Base-by-base conservation (phyloP, 1,140 invertebrate genomes). In the Macrosteles quadrilineatus region DNA sequence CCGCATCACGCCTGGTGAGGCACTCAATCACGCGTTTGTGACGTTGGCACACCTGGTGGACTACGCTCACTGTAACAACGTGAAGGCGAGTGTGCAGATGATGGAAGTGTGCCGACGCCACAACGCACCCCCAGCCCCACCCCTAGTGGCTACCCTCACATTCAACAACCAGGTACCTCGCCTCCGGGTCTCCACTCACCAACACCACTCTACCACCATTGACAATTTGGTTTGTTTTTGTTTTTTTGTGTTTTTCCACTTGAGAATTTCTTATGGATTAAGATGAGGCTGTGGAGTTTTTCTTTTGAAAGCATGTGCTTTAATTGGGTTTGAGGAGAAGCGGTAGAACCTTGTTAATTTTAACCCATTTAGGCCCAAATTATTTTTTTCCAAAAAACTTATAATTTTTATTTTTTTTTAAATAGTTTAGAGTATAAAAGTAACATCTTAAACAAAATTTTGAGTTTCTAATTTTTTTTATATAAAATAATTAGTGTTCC, bases 11-110 rank as follows among this genome's bases (percentile, higher is more conserved):
- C 97, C 97, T 0, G 93, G 93, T 12, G 95, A 98, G 81, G 97
- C 97, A 6, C 80, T 99, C 70, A 96, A 97, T 80, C 97, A 98
- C 82, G 89, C 92, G 17, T 98, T 98, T 82, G 95, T 98, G 6
- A 93, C 92, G 17, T 83, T 98, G 67, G 91, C 92, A 1, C 96
- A 98, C 82, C 85, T 99, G 29, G 90, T 97, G 1, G 96, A 98
- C 80, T 98, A 98, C 80, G 94, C 95, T 0, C 95, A 98, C 80
- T 97, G 95, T 80, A 95, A 96, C 80, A 97, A 97, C 81, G 94
- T 97, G 0, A 96, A 97, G 81, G 92, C 93, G 1, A 95, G 93
- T 71, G 94, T 96, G 23, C 94, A 96, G 80, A 96, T 97, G 94
- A 97, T 97, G 95, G 94, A 97, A 85, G 92, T 96, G 74, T 90